Conservation (phyloP, 2,888 invertebrate species). For the Therioaphis trifolii region DNA sequence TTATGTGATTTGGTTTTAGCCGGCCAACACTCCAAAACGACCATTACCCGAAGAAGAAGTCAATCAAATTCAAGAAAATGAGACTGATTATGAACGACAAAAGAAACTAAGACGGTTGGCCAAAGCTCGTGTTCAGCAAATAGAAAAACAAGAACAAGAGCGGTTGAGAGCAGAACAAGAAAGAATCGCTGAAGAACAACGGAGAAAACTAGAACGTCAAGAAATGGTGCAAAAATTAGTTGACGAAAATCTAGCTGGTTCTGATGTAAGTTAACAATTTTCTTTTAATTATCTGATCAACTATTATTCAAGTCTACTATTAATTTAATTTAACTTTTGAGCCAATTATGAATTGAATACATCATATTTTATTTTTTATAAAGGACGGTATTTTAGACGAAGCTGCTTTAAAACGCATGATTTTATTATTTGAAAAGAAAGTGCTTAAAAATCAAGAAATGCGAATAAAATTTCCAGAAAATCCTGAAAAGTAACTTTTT, state of each 20-base stretch:
- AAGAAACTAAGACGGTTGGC: conserved; percentile 68
- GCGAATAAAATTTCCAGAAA: conserved; percentile 97
- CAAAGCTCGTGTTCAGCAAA: conserved; percentile 65
- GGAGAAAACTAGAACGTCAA: conserved; percentile 58
- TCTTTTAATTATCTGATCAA: background rate
- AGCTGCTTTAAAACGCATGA: conserved; percentile 84
- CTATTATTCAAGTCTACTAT: no score
- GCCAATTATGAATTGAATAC: background rate
- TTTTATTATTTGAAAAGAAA: conserved; percentile 93
- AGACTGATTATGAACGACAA: conserved; percentile 70
- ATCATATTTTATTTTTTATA: conserved; percentile 45
- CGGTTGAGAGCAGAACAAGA: conserved; percentile 60
- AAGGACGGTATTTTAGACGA: conserved; percentile 91
- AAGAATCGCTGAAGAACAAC: conserved; percentile 48
- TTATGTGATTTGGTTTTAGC: conserved; percentile 71
- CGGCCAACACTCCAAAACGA: conserved; percentile 85
- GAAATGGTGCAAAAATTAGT: conserved; percentile 60
- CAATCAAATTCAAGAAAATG: conserved; percentile 73
- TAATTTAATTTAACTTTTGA: no score
- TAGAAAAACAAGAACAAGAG: conserved; percentile 65
- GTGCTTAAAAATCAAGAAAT: conserved; percentile 95
- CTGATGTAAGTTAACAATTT: conserved; percentile 25
- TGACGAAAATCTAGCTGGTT: conserved; percentile 53
- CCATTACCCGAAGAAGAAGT: conserved; percentile 76
- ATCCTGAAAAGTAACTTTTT: conserved; percentile 82